Evolutionary conservation across 2,888 invertebrate genomes (phyloP).

Genomic region (Athalia rosae): DNA sequence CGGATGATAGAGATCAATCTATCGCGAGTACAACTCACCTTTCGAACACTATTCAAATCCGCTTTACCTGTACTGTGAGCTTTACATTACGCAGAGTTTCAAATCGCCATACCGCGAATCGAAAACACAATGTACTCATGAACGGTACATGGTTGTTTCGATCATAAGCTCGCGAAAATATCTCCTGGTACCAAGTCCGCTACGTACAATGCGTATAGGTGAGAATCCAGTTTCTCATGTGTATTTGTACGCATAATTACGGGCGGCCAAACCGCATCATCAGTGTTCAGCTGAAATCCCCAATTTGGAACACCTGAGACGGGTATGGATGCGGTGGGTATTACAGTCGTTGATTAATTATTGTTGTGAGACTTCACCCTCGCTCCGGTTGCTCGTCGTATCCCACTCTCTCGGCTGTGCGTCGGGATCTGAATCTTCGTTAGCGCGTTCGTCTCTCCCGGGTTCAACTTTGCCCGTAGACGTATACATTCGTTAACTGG

Average conservation of each 20-base stretch:
- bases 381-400: conserved; percentile 34
- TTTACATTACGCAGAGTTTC: neutral
- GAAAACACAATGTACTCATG: neutral
- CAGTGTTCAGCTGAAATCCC: neutral
- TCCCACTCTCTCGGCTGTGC: neutral
- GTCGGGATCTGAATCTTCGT: neutral
- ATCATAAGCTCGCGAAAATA: neutral
- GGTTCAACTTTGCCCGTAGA: conserved; percentile 16
- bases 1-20: conserved; percentile 69
- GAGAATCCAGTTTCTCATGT: neutral
- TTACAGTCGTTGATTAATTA: conserved; percentile 14
- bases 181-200: neutral
- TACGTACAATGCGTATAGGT: neutral
- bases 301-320: conserved; percentile 19
- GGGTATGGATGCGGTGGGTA: conserved; percentile 28
- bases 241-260: conserved; percentile 23
- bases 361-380: conserved; percentile 25
- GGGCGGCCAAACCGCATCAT: neutral
- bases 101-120: conserved; percentile 13
- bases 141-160: neutral
- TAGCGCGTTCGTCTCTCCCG: neutral
- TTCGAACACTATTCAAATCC: conserved; percentile 69
- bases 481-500: conserved; percentile 4
- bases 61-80: conserved; percentile 32
- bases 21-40: conserved; percentile 68